Evolutionary conservation across 2,113 vertebrate genomes (phyloP).

Genomic region (Balaeniceps rex): DNA sequence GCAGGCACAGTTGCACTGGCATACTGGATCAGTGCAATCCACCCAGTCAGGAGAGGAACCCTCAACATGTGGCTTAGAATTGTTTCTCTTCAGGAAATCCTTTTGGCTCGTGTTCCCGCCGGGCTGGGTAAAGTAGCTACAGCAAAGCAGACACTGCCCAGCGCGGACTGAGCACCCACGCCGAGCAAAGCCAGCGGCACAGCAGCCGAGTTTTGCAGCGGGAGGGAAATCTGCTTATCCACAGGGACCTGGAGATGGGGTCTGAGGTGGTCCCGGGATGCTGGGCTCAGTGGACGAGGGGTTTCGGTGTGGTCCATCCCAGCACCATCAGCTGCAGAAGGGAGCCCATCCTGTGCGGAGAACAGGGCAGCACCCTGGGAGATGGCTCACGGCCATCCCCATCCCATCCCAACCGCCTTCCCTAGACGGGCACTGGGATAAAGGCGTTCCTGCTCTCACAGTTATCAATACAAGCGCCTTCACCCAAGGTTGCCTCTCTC

Average conservation of each 20-base stretch:
- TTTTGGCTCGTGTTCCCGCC: not conserved
- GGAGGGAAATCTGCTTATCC: not conserved
- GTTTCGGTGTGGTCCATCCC: rapidly evolving
- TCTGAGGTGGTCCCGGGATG: too few relatives aligned
- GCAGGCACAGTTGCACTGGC: not conserved
- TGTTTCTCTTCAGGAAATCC: slow-evolving; percentile 39
- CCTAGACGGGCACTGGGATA: not conserved
- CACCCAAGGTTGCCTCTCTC: not conserved
- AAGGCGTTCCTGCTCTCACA: not conserved
- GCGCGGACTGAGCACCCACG: not conserved
- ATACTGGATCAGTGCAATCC: not conserved
- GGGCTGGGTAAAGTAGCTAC: not conserved
- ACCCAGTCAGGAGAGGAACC: not conserved
- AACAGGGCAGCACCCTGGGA: not conserved
- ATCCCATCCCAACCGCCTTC: not conserved
- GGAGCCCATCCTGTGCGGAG: rapidly evolving
- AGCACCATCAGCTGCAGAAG: not conserved
- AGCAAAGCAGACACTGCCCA: not conserved
- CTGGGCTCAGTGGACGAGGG: rapidly evolving
- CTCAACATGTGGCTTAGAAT: not conserved
- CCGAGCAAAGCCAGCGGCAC: not conserved
- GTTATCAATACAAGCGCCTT: not conserved
- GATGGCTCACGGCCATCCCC: not conserved
- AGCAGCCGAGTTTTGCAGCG: not conserved
- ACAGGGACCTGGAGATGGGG: not conserved